Percentiles rank a stretch among this genome's conserved stretches.
These are phyloP conservation scores for Tupaia tana DNA, from an alignment of 2,113 vertebrate species.

Conservation along the genomic window DNA sequence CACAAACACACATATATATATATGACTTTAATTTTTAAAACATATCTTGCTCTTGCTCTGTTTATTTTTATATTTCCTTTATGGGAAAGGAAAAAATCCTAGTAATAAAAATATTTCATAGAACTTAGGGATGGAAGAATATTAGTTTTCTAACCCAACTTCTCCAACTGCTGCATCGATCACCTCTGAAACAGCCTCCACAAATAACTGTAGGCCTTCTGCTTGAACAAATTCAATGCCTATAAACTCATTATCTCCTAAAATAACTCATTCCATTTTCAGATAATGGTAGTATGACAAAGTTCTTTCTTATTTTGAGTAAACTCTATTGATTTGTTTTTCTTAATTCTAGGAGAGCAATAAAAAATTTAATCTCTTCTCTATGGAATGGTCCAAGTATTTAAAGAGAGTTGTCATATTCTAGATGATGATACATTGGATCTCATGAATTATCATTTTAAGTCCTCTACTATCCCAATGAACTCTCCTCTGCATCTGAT, in stretches of 20 bases:
- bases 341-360: neutral
- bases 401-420: neutral
- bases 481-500: neutral
- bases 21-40: neutral
- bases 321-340: conserved; percentile 32
- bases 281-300: neutral
- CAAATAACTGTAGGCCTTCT: neutral
- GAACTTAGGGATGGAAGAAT: neutral
- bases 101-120: neutral
- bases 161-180: neutral
- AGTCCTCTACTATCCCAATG: neutral
- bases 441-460: neutral
- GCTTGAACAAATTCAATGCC: neutral
- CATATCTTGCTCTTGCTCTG: no score
- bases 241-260: neutral
- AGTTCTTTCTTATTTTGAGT: conserved; percentile 39
- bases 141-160: neutral
- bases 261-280: neutral
- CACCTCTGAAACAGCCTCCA: neutral
- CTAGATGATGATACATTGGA: neutral
- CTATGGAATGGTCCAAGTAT: neutral
- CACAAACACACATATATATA: no score
- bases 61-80: conserved; percentile 24
- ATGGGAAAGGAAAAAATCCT: neutral
- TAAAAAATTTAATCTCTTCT: neutral